Percentiles rank a stretch among this genome's conserved stretches.
Conservation (phyloP, 2,797 vertebrate genomes). For the Sternarchorhynchus goeldii region DNA sequence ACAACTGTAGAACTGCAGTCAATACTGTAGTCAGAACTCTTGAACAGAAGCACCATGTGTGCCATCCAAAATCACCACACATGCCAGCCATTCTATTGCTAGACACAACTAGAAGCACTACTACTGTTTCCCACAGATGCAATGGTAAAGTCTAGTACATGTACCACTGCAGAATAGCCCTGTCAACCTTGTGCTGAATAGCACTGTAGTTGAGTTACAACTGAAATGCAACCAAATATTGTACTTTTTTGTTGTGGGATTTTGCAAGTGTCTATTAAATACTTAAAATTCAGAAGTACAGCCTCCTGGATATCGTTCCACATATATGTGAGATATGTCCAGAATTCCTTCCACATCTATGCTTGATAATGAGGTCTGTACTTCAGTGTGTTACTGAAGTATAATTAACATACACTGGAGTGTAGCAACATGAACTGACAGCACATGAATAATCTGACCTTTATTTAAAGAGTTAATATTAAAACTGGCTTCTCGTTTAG, state of each 20-base stretch:
- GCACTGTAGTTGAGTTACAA: not conserved
- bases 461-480: not conserved
- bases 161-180: not conserved
- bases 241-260: conserved; percentile 9
- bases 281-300: not conserved
- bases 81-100: not conserved
- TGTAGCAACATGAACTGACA: conserved; percentile 4
- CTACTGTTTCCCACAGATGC: conserved; percentile 5
- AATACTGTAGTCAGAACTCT: conserved; percentile 1
- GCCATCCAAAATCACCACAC: conserved; percentile 1
- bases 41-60: not conserved
- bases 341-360: not conserved
- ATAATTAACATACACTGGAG: not conserved
- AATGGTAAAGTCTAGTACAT: not conserved
- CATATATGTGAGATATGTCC: conserved; percentile 11
- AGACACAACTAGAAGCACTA: not conserved
- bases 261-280: conserved; percentile 24
- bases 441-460: not conserved
- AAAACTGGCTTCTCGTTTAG: not conserved
- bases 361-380: not conserved
- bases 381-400: not conserved
- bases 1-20: too few relatives aligned
- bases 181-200: conserved; percentile 1
- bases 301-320: not conserved
- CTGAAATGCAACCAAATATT: not conserved